Base-by-base conservation (phyloP, 1,140 invertebrate genomes). In the Acromyrmex charruanus region DNA sequence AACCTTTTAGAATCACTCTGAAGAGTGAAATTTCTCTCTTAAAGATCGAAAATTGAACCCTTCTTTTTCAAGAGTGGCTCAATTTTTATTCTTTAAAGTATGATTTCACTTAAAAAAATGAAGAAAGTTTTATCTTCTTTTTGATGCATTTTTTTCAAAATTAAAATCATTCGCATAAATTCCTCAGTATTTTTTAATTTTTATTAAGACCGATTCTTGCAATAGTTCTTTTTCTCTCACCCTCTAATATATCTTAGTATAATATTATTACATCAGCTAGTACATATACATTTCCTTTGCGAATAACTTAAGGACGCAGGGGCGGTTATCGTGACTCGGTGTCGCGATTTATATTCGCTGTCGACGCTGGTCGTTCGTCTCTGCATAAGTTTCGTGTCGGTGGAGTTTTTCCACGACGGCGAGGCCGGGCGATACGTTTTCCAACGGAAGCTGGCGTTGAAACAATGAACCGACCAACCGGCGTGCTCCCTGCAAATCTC, bases 401-500 rank as follows among this genome's bases (percentile, higher is more conserved):
- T 79, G 21, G 88, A 87, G 77, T 89, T 90, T 90, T 90, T 90
- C 81, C 85, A 58, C 77, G 61, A 68, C 88, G 31, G 25, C 31
- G 63, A 35, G 63, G 71, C 69, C 66, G 39, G 85, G 90, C 85
- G 90, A 91, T 91, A 91, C 90, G 90, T 91, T 91, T 90, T 63
- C 74, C 80, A 75, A 61, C 85, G 84, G 87, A 91, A 84, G 87
- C 88, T 74, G 90, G 89, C 87, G 94, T 91, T 94, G 94, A 95
- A 95, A 95, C 94, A 95, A 95, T 94, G 94, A 95, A 94, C 94
- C 94, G 87, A 95, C 94, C 94, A 95, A 95, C 94, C 94, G 92
- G 91, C 89, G 93, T 80, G 92, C 90, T 85, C 91, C 91, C 90
- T 87, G 92, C 93, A 95, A 95, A 95, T 94, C 94, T 94, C 93